Evolutionary conservation across 2,113 vertebrate species (phyloP).

Genomic region (Daboia siamensis): DNA sequence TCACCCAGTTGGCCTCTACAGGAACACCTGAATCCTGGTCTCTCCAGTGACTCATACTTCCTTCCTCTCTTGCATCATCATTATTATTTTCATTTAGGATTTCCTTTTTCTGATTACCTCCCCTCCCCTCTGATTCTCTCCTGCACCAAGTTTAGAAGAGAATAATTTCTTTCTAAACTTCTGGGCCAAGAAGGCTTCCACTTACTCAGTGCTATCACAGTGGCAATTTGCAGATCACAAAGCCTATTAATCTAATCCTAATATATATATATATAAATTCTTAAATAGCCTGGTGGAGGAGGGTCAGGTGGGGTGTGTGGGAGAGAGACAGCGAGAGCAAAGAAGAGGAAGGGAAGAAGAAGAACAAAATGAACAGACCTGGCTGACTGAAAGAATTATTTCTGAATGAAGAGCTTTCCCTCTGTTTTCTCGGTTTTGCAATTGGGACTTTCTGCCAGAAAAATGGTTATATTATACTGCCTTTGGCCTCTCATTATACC

Average conservation of each 20-base stretch:
- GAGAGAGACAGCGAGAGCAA: neutral
- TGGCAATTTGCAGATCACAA: constrained; percentile 49
- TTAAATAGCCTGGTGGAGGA: constrained; percentile 49
- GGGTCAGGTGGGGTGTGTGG: neutral
- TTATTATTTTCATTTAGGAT: neutral
- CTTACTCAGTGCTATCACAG: constrained; percentile 36
- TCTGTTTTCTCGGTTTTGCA: constrained; percentile 32
- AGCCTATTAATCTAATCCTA: constrained; percentile 61
- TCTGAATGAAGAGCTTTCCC: constrained; percentile 44
- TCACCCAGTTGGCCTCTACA: no score
- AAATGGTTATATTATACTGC: constrained; percentile 29
- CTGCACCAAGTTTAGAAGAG: neutral
- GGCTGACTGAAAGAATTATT: constrained; percentile 43
- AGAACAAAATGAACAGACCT: constrained; percentile 17
- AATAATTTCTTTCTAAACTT: constrained; percentile 11
- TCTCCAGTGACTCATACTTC: neutral
- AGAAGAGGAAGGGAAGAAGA: neutral
- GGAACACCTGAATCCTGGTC: neutral
- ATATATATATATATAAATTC: constrained; percentile 61
- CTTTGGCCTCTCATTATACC: constrained; percentile 20
- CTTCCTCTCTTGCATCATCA: neutral
- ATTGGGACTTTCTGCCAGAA: constrained; percentile 35
- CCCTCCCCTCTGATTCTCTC: neutral
- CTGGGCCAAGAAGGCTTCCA: neutral
- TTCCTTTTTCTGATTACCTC: neutral